Conservation (phyloP, 23 tunicate genomes). For the Oikopleura albicans region DNA sequence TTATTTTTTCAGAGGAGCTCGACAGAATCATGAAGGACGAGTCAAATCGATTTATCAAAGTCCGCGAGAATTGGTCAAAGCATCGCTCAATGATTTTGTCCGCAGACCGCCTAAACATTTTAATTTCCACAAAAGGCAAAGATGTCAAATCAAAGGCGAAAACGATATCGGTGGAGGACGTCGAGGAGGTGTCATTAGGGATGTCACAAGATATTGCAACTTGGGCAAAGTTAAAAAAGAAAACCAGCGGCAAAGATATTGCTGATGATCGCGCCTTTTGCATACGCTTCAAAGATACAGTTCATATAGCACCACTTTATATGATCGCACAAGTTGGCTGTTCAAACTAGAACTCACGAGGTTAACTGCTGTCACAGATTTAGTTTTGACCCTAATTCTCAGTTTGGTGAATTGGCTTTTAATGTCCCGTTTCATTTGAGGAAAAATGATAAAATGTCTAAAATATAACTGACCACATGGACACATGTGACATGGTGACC, state of each 20-base stretch:
- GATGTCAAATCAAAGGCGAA: not conserved
- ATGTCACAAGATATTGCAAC: not conserved
- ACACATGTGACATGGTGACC: too few relatives aligned
- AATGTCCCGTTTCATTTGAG: too few relatives aligned
- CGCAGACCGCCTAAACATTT: not conserved
- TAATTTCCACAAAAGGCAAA: not conserved
- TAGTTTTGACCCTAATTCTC: too few relatives aligned
- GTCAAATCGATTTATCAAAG: not conserved
- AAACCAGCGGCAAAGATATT: not conserved
- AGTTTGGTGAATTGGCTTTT: too few relatives aligned
- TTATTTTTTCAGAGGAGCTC: not conserved
- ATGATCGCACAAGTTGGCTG: not conserved
- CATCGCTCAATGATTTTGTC: not conserved
- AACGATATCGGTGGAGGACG: not conserved
- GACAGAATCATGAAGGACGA: not conserved
- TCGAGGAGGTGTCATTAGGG: not conserved
- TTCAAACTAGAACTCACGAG: too few relatives aligned
- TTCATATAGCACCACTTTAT: not conserved
- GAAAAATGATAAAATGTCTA: too few relatives aligned
- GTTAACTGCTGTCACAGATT: too few relatives aligned
- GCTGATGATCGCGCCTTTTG: not conserved
- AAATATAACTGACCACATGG: too few relatives aligned
- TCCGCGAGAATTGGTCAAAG: conserved; percentile 6
- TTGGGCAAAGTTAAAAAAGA: not conserved
- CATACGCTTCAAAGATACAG: not conserved